Evolutionary conservation across 2,888 invertebrate species (phyloP), one percentile per base, ranked within the genome.

Genomic region (Digitonthophagus gazella): DNA sequence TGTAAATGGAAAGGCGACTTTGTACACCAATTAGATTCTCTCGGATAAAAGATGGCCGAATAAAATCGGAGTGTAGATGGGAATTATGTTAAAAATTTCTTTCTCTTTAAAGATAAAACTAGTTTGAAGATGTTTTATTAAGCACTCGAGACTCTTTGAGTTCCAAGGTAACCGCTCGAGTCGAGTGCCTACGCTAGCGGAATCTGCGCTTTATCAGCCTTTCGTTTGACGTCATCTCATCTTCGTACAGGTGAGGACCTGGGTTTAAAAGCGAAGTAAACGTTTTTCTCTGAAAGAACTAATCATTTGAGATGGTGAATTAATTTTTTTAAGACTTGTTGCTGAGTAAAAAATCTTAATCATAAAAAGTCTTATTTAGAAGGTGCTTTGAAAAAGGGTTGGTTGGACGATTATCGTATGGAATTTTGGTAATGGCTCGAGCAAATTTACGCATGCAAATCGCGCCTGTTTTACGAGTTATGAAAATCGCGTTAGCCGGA

Each of bases 381-480:
- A n/a, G n/a, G n/a, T n/a, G n/a, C n/a, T n/a, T n/a, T n/a, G 28
- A 44, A 44, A 44, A 61, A n/a, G n/a, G 61, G 61, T 61, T 20
- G 20, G 20, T 61, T 61, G 8, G 61, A 6, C 18, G 19, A n/a
- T 19, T 18, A 18, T 16, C 19, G 8, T n/a, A 15, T 19, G 19
- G 19, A n/a, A 16, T 18, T 61, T 18, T 18, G 18, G 56, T 18
- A 67, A 69, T 56, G 66, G 57, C 54, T 56, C 44, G 64, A 64
- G 67, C 70, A 69, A 72, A 72, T 71, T 72, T 70, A 67, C 61
- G 64, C 66, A 68, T 69, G 72, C 68, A 72, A 71, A 70, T 74
- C 69, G 66, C 67, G 65, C 71, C 69, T 66, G 69, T 70, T 74
- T 75, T 74, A 75, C 72, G 73, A 73, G 72, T 72, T 72, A 71